phyloP scores from a whole-genome alignment of 2,888 invertebrate genomes.

The Dryomyza anilis region DNA sequence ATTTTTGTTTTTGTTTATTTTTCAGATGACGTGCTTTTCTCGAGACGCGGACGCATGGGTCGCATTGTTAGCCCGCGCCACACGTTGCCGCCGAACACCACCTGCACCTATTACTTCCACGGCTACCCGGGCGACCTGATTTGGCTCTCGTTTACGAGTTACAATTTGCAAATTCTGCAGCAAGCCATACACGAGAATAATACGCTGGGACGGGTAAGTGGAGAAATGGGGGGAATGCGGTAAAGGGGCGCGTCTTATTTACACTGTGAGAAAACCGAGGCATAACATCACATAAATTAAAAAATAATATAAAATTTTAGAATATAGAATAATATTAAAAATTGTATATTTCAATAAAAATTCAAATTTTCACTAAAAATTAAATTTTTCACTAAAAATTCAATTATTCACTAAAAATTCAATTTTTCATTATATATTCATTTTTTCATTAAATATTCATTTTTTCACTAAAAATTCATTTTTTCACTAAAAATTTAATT shows the following conservation, averaged over 20 bases:
- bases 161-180: slow-evolving; percentile 77
- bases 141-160: slow-evolving; percentile 87
- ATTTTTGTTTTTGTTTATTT: too few relatives aligned
- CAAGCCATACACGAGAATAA: slow-evolving; percentile 66
- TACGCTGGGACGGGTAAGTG: slow-evolving; percentile 61
- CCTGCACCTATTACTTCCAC: slow-evolving; percentile 84
- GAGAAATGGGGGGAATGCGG: too few relatives aligned
- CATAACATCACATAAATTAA: too few relatives aligned
- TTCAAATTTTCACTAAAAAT: too few relatives aligned
- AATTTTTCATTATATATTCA: too few relatives aligned
- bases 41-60: slow-evolving; percentile 72
- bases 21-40: slow-evolving; percentile 63
- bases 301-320: neutral
- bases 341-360: too few relatives aligned
- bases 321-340: too few relatives aligned
- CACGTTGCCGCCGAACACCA: slow-evolving; percentile 83
- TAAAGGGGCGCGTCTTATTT: neutral
- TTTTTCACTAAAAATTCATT: too few relatives aligned
- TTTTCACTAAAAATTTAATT: too few relatives aligned
- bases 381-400: too few relatives aligned
- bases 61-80: slow-evolving; percentile 79
- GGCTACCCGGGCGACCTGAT: slow-evolving; percentile 80
- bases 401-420: too few relatives aligned
- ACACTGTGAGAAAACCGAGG: neutral
- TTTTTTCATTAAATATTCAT: too few relatives aligned